phyloP scores from a whole-genome alignment of 2,113 vertebrate genomes.

The Amphiprion percula region DNA sequence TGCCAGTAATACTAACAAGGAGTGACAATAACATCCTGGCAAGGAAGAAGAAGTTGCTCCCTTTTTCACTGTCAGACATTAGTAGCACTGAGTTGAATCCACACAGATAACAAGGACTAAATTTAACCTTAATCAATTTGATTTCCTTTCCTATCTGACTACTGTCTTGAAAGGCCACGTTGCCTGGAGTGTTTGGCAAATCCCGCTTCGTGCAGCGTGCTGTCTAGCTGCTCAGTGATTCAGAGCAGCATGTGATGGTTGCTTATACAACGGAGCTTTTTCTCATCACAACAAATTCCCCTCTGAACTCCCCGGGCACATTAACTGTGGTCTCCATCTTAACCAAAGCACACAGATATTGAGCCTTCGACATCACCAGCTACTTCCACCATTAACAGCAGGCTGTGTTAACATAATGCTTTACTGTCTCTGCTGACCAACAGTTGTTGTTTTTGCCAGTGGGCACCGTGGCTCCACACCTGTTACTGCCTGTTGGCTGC shows the following conservation, averaged over 20 bases:
- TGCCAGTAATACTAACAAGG: too few species aligned
- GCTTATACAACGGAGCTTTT: constrained; percentile 61
- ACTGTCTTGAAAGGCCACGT: constrained; percentile 5
- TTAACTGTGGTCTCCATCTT: constrained; percentile 10
- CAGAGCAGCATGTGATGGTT: constrained; percentile 72
- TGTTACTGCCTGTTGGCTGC: constrained; percentile 42
- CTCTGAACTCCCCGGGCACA: constrained; percentile 43
- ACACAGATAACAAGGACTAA: not conserved
- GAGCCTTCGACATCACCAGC: not conserved
- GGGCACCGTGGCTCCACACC: constrained; percentile 45
- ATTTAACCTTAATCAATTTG: not conserved
- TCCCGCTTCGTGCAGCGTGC: not conserved
- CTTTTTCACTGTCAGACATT: not conserved
- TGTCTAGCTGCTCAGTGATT: constrained; percentile 1
- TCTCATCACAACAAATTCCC: constrained; percentile 52
- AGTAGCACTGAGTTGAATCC: too few species aligned
- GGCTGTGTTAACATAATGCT: constrained; percentile 20
- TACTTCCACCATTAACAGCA: constrained; percentile 4
- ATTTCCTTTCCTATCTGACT: not conserved
- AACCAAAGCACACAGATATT: not conserved
- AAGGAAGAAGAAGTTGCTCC: too few species aligned
- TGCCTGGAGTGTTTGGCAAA: constrained; percentile 12
- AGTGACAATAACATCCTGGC: too few species aligned
- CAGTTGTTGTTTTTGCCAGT: constrained; percentile 52
- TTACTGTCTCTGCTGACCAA: constrained; percentile 6